Conservation (phyloP, 2,113 vertebrate species). For the Hydrolagus affinis region DNA sequence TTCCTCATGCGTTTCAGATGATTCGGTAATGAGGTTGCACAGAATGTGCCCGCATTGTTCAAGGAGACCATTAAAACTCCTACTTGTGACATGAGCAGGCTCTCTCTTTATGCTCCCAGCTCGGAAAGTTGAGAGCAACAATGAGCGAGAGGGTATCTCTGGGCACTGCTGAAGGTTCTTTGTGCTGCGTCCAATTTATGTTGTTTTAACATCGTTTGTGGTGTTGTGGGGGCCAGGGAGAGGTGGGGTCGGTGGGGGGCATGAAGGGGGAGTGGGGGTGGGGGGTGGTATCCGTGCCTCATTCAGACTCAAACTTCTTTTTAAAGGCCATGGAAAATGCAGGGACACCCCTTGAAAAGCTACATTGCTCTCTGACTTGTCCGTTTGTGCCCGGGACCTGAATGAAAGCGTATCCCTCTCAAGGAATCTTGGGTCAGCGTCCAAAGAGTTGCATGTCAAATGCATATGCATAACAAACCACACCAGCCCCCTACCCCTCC, state of each 20-base stretch:
- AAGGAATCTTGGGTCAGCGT: neutral
- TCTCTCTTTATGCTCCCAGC: constrained; percentile 78
- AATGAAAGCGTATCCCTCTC: constrained; percentile 23
- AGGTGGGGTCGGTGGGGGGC: no score
- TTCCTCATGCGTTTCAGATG: constrained; percentile 60
- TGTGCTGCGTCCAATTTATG: constrained; percentile 29
- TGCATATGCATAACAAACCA: constrained; percentile 13
- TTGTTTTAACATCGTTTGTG: constrained; percentile 29
- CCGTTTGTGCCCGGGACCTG: constrained; percentile 5
- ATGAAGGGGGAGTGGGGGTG: neutral
- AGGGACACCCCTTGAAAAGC: constrained; percentile 16
- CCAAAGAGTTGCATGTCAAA: constrained; percentile 22
- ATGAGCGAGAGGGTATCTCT: constrained; percentile 65
- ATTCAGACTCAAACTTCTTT: constrained; percentile 13
- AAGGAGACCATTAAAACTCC: constrained; percentile 84
- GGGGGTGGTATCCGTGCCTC: neutral
- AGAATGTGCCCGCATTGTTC: constrained; percentile 87
- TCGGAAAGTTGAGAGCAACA: constrained; percentile 69
- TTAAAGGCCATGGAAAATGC: constrained; percentile 24
- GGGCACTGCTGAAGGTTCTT: constrained; percentile 15
- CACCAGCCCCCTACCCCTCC: neutral
- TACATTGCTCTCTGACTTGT: constrained; percentile 25
- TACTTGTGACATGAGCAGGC: constrained; percentile 91
- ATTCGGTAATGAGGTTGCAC: constrained; percentile 82
- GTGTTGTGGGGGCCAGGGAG: neutral